Base-by-base conservation (phyloP, 2,797 vertebrate genomes). In the Oophaga sylvatica region DNA sequence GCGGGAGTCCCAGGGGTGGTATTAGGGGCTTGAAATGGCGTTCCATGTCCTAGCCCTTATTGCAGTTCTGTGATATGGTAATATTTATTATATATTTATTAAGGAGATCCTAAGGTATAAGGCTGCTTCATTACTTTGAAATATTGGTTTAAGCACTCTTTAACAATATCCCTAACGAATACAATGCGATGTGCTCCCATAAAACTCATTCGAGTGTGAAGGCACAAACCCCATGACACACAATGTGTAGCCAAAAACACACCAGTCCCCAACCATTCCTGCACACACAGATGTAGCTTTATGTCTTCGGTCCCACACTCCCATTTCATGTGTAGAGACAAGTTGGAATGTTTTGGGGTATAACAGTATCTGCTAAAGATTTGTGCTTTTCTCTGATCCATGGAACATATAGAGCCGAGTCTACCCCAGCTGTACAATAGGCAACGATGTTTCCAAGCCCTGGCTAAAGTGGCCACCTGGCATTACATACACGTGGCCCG, bases 81-180 rank as follows among this genome's bases (percentile, higher is more conserved):
- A 88, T 82, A 87, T 87, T 87, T 87, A 82, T 87, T 82, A 77
- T 56, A 82, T 83, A 84, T 84, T 88, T 88, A 88, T 88, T 85
- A 87, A 78, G 62, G 79, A 53, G 65, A 70, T 68, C 48, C 62
- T 78, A 87, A 78, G 80, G 81, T 79, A 77, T 70, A 77, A 57
- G 60, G 71, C 60, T 35, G 16, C 8, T 87, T 87, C 60, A 87
- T 83, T 77, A 63, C 29, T 77, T 41, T 76, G 80, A 75, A 88
- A 88, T 83, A 88, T 83, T 84, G 65, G 76, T 65, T 82, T 87
- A 77, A 67, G 59, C 77, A 35, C 53, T 79, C 67, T 83, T 84
- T 67, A 88, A 78, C 45, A 59, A 79, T 62, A 84, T 79, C 81
- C 65, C 65, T 62, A 84, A 80, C 53, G 59, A 79, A 88, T 75